Percentiles rank a stretch among this genome's conserved stretches.
phyloP scores from a whole-genome alignment of 2,888 invertebrate genomes.

The Sturmia bella region DNA sequence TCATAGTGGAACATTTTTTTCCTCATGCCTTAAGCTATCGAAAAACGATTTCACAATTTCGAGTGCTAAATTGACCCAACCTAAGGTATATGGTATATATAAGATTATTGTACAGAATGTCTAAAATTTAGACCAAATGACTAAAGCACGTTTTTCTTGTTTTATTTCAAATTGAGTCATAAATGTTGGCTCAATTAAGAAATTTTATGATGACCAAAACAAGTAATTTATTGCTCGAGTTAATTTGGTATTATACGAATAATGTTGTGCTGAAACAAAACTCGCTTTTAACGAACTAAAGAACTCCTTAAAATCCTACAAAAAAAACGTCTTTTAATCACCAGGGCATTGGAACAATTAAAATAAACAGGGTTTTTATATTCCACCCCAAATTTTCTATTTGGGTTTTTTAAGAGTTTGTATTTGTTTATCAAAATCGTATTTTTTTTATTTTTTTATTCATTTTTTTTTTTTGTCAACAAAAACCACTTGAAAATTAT shows the following conservation, averaged over 20 bases:
- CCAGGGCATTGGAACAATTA: conserved; percentile 57
- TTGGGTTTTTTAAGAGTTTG: conserved; percentile 19
- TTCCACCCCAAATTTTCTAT: conserved; percentile 9
- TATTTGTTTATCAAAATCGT: conserved; percentile 60
- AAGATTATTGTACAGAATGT: too few species aligned
- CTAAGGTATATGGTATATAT: too few species aligned
- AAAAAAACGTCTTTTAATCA: conserved; percentile 43
- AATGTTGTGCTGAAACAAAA: background rate
- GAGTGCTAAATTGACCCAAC: too few species aligned
- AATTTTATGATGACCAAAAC: conserved; percentile 19
- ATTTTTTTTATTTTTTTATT: conserved; percentile 47
- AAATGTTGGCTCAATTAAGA: conserved; percentile 36
- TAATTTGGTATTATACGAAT: conserved; percentile 62
- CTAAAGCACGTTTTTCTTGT: conserved; percentile 2
- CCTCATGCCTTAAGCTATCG: too few species aligned
- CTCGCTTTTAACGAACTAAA: background rate
- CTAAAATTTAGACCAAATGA: too few species aligned
- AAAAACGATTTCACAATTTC: too few species aligned
- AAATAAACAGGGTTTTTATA: conserved; percentile 34
- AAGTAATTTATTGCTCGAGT: conserved; percentile 65
- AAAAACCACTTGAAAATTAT: conserved; percentile 62
- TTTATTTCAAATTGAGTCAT: conserved; percentile 29
- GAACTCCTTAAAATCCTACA: conserved; percentile 6
- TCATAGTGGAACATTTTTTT: too few species aligned
- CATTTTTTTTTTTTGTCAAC: conserved; percentile 21